Conservation (phyloP, 2,888 invertebrate genomes). For the Platycnemis pennipes region DNA sequence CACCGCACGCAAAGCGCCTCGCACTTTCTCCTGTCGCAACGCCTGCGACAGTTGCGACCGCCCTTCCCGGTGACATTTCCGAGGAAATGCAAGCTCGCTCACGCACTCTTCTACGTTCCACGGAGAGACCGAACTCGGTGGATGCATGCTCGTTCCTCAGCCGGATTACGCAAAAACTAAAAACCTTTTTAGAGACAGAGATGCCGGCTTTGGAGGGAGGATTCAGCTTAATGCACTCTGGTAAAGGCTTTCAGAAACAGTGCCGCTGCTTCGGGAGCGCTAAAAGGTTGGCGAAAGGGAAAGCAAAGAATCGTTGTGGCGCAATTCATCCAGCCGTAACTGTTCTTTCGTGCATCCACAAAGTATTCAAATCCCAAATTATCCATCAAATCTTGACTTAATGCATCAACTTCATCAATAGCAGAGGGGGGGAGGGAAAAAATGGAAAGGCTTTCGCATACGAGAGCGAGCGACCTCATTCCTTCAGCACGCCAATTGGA, state of each 20-base stretch:
- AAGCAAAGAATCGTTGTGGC: background rate
- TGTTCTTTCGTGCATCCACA: background rate
- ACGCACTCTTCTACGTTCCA: background rate
- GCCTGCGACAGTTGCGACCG: background rate
- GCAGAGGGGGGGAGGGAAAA: background rate
- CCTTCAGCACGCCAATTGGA: background rate
- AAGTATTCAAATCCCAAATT: background rate
- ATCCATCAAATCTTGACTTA: background rate
- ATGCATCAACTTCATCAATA: background rate
- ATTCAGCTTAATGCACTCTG: background rate
- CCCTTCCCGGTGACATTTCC: constrained; percentile 43
- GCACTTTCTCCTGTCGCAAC: constrained; percentile 35
- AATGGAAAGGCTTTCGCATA: background rate
- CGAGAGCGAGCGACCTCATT: background rate
- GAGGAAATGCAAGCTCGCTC: background rate
- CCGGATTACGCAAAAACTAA: constrained; percentile 44
- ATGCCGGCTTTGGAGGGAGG: background rate
- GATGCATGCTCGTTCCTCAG: background rate
- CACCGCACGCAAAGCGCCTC: background rate
- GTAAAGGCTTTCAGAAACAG: background rate
- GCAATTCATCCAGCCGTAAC: background rate
- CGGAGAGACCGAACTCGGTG: background rate
- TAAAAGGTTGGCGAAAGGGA: constrained; percentile 1
- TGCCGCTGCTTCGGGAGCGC: background rate
- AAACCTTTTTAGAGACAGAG: background rate